Evolutionary conservation across 2,888 invertebrate genomes (phyloP), one percentile per base, ranked within the genome.

Genomic region (Trachelus troglodyta): DNA sequence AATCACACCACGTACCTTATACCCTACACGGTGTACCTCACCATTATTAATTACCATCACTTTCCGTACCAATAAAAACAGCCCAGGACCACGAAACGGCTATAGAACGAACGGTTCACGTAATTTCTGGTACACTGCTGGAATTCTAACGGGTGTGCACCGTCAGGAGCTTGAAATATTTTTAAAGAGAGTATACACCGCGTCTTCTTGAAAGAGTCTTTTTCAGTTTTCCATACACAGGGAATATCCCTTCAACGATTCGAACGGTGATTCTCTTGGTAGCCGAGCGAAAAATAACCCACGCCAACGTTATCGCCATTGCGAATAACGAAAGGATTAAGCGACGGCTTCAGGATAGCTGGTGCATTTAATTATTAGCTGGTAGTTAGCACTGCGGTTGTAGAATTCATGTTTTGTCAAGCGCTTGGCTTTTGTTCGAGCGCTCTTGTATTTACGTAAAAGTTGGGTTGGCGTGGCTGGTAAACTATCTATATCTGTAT

Each of bases 31-130:
- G 79, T 78, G 77, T 75, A 76, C 78, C 74, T 81, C 80, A 78
- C 77, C 80, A 81, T 85, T 86, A 86, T 86, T 86, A 86, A 86
- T 86, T 86, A 86, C 83, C 79, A 80, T 74, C 79, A 79, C 69
- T 31, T 40, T 74, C 35, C 76, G 76, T 73, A 69, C 80, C 80
- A 79, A 83, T 82, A 85, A 83, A 85, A 84, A 82, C 80, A 76
- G 73, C 73, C 71, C 4, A 15, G 77, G 56, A 69, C 68, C 76
- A 76, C 74, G 71, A 33, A 71, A 31, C 71, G 71, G 9, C 71
- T 71, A 71, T 71, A 31, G 71, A 31, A 31, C 71, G 33, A 31
- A 33, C 31, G 71, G 31, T 12, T 6, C 56, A 33, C 71, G 12
- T 33, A 31, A 71, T 71, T 71, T 71, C 31, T 23, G 56, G 9